These are phyloP conservation scores for Crotalus viridis DNA, from an alignment of 2,113 vertebrate species.

Conservation along the genomic window DNA sequence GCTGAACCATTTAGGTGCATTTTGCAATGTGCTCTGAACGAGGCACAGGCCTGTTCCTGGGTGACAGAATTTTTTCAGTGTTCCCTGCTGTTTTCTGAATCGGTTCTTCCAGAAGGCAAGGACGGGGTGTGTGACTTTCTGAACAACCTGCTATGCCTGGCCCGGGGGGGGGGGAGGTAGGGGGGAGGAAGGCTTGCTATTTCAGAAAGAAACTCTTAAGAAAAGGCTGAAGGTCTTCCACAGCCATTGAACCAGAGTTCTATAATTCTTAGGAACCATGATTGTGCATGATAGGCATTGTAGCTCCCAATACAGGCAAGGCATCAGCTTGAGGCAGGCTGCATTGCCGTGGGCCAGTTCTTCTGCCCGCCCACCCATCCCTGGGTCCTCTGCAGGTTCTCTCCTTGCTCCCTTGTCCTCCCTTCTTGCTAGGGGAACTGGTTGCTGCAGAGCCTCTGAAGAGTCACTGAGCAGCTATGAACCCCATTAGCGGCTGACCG, in stretches of 20 bases:
- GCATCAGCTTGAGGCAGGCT: neutral
- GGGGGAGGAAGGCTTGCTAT: neutral
- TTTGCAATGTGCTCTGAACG: neutral
- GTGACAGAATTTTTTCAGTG: neutral
- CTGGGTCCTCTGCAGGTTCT: neutral
- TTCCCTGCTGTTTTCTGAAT: neutral
- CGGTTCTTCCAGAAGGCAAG: neutral
- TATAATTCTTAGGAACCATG: neutral
- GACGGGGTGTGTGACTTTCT: neutral
- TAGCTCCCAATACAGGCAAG: neutral
- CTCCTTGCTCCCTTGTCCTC: neutral
- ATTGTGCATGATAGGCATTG: neutral
- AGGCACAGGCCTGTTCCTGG: neutral
- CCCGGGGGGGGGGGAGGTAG: accelerated
- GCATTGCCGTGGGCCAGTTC: neutral
- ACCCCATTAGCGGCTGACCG: conserved; percentile 5
- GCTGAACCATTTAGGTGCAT: conserved; percentile 14
- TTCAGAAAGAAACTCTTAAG: neutral
- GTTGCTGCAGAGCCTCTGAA: neutral
- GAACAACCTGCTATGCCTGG: neutral
- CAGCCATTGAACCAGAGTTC: neutral
- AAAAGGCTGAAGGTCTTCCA: neutral
- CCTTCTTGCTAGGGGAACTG: neutral
- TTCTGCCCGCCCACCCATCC: neutral
- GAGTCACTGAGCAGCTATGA: neutral